Percentiles rank a stretch among this genome's conserved stretches.
phyloP scores from a whole-genome alignment of 2,797 vertebrate species.

The Kryptopterus vitreolus region DNA sequence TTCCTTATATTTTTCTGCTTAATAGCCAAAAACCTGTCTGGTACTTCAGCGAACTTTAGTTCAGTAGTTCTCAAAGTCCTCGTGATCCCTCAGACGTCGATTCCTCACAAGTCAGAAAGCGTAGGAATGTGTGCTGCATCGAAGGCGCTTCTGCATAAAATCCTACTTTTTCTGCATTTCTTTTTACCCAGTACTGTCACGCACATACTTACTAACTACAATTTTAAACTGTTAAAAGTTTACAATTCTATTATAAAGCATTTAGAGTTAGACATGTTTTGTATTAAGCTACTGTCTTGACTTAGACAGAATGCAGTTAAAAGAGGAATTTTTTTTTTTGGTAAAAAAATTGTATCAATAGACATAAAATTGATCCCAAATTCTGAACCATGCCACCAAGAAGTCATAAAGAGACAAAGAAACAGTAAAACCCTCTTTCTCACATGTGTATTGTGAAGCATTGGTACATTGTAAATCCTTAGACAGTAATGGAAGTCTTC shows the following conservation, averaged over 20 bases:
- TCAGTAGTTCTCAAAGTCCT: not conserved
- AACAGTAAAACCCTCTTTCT: slow-evolving; percentile 29
- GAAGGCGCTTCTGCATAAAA: not conserved
- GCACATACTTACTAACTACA: not conserved
- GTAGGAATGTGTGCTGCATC: not conserved
- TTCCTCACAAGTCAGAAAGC: not conserved
- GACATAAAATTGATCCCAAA: slow-evolving; percentile 34
- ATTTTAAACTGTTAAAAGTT: not conserved
- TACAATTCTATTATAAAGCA: not conserved
- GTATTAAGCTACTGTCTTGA: not conserved
- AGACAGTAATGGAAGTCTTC: not conserved
- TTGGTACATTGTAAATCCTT: not conserved
- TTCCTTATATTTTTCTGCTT: not conserved
- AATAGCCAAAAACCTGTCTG: slow-evolving; percentile 1
- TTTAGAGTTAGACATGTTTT: not conserved
- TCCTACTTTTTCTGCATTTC: not conserved
- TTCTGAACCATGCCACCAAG: slow-evolving; percentile 14
- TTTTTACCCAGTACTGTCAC: not conserved
- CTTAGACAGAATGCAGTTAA: not conserved
- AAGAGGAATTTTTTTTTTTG: no score
- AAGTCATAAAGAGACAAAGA: slow-evolving; percentile 31
- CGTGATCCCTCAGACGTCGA: not conserved
- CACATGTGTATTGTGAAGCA: slow-evolving; percentile 18
- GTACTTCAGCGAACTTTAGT: not conserved
- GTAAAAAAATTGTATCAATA: no score